These are phyloP conservation scores for Gobio occitaniae DNA, from an alignment of 2,797 vertebrate genomes.

Conservation along the genomic window DNA sequence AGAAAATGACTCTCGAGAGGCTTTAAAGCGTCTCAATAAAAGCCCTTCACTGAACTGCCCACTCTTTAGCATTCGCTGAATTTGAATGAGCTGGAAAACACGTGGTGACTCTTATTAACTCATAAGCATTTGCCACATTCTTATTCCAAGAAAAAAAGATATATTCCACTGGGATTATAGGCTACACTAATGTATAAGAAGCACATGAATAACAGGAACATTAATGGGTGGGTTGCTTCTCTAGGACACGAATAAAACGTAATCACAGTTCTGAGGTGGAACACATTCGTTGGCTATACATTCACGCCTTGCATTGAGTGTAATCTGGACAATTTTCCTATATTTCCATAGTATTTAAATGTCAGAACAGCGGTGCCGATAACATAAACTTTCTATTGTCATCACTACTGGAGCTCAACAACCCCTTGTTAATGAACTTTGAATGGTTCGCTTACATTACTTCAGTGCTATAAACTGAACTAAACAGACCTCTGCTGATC, in stretches of 20 bases:
- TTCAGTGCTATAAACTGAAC: background rate
- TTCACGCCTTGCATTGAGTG: background rate
- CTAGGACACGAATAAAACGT: background rate
- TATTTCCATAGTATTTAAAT: background rate
- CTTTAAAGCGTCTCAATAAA: conserved; percentile 29
- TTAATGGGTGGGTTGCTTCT: background rate
- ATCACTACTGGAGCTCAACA: background rate
- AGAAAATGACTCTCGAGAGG: background rate
- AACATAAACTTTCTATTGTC: background rate
- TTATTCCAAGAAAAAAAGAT: background rate
- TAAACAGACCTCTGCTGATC: background rate
- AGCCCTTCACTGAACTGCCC: conserved; percentile 17
- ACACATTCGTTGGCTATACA: background rate
- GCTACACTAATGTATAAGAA: background rate
- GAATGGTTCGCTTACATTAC: background rate
- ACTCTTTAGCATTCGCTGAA: conserved; percentile 30
- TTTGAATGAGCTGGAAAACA: conserved; percentile 53
- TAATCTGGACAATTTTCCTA: background rate
- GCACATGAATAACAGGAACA: background rate
- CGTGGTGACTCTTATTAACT: conserved; percentile 49
- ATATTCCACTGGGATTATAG: background rate
- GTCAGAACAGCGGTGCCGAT: background rate
- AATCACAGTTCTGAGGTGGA: background rate
- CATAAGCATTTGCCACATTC: conserved; percentile 3
- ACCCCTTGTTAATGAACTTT: background rate